Evolutionary conservation across 2,888 invertebrate genomes (phyloP).

Genomic region (Brenthis daphne): DNA sequence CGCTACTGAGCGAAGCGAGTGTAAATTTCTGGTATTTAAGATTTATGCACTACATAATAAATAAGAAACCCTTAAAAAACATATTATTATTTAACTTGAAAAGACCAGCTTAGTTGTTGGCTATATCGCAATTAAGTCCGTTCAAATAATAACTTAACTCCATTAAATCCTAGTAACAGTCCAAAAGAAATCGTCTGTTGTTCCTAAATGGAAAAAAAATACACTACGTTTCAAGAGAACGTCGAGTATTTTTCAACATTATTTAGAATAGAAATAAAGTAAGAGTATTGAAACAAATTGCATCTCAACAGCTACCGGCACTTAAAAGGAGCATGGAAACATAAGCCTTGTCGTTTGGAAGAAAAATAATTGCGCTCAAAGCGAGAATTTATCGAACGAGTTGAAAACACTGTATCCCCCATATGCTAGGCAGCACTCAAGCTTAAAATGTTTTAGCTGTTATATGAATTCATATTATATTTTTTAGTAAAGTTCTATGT

Average conservation of each 20-base stretch:
- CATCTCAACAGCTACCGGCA: slow-evolving; percentile 38
- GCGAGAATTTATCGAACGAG: slow-evolving; percentile 58
- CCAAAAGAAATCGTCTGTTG: background rate
- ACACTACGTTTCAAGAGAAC: slow-evolving; percentile 4
- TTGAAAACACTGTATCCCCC: slow-evolving; percentile 42
- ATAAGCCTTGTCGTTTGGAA: slow-evolving; percentile 56
- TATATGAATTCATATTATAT: background rate
- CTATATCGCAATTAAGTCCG: no score
- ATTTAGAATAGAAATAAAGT: slow-evolving; percentile 33
- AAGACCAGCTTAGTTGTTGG: no score
- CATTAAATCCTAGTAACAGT: slow-evolving; percentile 11
- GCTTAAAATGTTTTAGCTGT: slow-evolving; percentile 9
- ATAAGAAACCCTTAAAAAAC: no score
- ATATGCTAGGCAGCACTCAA: slow-evolving; percentile 6
- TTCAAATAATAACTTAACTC: background rate
- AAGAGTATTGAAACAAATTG: slow-evolving; percentile 28
- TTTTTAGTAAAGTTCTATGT: background rate
- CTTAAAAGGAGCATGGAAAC: slow-evolving; percentile 57
- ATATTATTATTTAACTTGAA: no score
- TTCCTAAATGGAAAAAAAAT: background rate
- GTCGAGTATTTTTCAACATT: slow-evolving; percentile 29
- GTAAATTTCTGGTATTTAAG: no score
- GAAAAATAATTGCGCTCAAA: slow-evolving; percentile 63
- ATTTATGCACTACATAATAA: no score
- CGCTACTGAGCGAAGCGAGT: no score